Base-by-base conservation (phyloP, 1,140 invertebrate species). In the Laupala kohalensis region DNA sequence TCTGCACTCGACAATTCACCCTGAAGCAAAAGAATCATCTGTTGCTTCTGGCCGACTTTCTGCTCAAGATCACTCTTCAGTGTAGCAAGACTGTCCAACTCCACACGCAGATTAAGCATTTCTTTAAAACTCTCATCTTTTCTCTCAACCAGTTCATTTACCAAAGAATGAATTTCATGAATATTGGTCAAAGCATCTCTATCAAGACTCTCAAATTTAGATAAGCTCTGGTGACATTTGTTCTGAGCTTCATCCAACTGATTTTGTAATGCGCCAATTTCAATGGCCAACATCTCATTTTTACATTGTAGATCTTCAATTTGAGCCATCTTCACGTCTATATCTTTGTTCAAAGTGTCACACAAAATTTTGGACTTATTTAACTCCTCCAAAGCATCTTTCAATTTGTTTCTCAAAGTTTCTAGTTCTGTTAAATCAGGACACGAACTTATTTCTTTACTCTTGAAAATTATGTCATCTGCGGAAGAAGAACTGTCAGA, bases 1-100 rank as follows among this genome's bases (percentile, higher is more conserved):
- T 78, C 73, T 2, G 77, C 67, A 62, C 71, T 28, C 29, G 75
- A 78, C 15, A 78, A 71, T 23, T 77, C 75, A 19, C 67, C 72
- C 66, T 78, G 75, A 27, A 78, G 71, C 64, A 76, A 67, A 9
- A 76, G 25, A 30, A 78, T 74, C n/a, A 76, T 69, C 2, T 74
- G 72, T 67, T 78, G 76, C 67, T 71, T 75, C 3, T 67, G 74
- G 29, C 74, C 71, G 15, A 77, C 69, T 64, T 74, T 75, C 9
- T 29, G 37, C 64, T 76, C 71, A n/a, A 77, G 67, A 37, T 74
- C 68, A 69, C 68, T 65, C 6, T 68, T 68, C 15, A 72, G 68
- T 6, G 74, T 53, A 3, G 64, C 67, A 64, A 76, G 74, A 69
- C 74, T 53, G 53, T 13, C 27, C 5, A 77, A 13, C 65, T 73